phyloP scores from a whole-genome alignment of 2,797 vertebrate species.

The Sebastes itinus region DNA sequence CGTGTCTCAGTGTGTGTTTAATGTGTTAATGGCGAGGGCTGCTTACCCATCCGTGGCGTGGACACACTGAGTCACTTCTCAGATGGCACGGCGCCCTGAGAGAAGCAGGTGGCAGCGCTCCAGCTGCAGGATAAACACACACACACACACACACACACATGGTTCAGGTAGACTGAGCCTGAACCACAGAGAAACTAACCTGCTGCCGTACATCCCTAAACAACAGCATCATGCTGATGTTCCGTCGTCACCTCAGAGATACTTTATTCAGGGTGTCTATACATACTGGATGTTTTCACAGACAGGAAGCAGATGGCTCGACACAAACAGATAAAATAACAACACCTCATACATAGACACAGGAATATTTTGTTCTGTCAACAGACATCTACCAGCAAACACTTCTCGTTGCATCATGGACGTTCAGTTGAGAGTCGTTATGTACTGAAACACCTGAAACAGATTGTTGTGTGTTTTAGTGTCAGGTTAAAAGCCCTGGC shows the following conservation, averaged over 20 bases:
- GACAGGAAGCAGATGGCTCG: slow-evolving; percentile 7
- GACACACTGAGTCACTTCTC: slow-evolving; percentile 74
- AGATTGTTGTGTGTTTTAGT: not conserved
- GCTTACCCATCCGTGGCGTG: slow-evolving; percentile 66
- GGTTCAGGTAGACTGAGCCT: not conserved
- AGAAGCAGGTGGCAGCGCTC: slow-evolving; percentile 65
- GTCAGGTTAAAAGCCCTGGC: too few species aligned
- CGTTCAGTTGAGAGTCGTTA: not conserved
- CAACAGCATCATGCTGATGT: not conserved
- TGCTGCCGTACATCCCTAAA: not conserved
- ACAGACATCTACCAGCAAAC: not conserved
- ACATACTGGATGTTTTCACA: slow-evolving; percentile 22
- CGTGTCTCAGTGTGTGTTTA: slow-evolving; percentile 72
- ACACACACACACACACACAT: not conserved
- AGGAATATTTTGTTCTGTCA: not conserved
- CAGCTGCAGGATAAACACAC: not conserved
- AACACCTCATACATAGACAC: not conserved
- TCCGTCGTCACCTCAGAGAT: not conserved
- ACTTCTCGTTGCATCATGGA: not conserved
- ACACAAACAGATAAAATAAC: slow-evolving; percentile 13
- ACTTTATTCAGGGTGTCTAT: not conserved
- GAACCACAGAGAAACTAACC: not conserved
- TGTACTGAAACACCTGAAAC: not conserved
- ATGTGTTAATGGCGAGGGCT: slow-evolving; percentile 75
- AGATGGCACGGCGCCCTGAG: slow-evolving; percentile 50